A percentile compares a stretch with the other conserved stretches of the same genome.
Evolutionary conservation across 1,140 invertebrate species (phyloP).

Genomic region (Drosophila parabipectinata): DNA sequence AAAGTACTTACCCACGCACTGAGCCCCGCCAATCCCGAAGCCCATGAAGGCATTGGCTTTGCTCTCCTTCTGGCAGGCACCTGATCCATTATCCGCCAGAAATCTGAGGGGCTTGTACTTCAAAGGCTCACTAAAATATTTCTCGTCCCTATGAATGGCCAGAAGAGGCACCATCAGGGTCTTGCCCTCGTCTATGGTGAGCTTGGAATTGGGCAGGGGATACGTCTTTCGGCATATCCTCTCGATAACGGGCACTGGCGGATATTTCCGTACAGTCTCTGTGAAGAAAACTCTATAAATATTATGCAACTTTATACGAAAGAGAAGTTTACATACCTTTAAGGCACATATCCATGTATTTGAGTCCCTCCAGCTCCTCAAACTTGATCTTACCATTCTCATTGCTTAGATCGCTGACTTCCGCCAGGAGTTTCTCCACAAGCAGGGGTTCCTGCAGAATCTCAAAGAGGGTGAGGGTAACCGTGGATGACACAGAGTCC

Average conservation of each 20-base stretch:
- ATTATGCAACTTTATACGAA: background rate
- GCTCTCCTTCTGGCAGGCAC: background rate
- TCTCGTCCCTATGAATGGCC: conserved; percentile 86
- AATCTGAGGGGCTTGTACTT: conserved; percentile 86
- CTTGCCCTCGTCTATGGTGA: conserved; percentile 78
- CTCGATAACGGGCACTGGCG: conserved; percentile 77
- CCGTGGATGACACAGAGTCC: conserved; percentile 57
- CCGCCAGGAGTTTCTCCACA: conserved; percentile 63
- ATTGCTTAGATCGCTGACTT: conserved; percentile 45
- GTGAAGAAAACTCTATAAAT: background rate
- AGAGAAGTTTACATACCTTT: conserved; percentile 38
- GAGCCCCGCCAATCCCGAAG: conserved; percentile 62
- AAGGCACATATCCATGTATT: conserved; percentile 74
- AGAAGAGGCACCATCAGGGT: conserved; percentile 70
- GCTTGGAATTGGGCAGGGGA: conserved; percentile 55
- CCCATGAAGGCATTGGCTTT: conserved; percentile 50
- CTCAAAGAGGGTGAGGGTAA: conserved; percentile 64
- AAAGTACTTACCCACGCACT: conserved; percentile 63
- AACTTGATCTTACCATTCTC: conserved; percentile 41
- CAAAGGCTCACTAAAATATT: conserved; percentile 86
- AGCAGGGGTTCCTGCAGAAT: conserved; percentile 66
- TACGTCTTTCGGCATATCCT: conserved; percentile 69
- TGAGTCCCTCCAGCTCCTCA: conserved; percentile 56
- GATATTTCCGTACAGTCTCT: conserved; percentile 85
- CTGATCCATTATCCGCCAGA: conserved; percentile 30